phyloP scores from a whole-genome alignment of 2,888 invertebrate genomes.

The Tortrix viridana region DNA sequence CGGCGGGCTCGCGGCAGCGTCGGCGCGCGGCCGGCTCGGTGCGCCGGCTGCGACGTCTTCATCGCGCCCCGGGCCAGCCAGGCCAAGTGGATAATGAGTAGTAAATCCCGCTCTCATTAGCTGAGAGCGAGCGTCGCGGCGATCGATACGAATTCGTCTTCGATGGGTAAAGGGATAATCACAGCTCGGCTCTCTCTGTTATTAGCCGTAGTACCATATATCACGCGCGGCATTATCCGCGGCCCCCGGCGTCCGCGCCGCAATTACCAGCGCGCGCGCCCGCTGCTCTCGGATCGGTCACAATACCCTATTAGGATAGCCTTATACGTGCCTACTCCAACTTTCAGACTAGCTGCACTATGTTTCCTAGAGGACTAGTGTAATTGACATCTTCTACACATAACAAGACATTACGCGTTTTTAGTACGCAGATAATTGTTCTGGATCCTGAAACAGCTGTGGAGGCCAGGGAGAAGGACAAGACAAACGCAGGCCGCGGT shows the following conservation, averaged over 20 bases:
- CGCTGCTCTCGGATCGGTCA: slow-evolving; percentile 54
- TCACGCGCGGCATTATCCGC: slow-evolving; percentile 76
- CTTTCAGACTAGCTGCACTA: slow-evolving; percentile 39
- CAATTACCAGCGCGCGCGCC: slow-evolving; percentile 69
- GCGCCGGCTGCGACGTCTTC: slow-evolving; percentile 80
- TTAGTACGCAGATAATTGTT: slow-evolving; percentile 26
- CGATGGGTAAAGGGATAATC: slow-evolving; percentile 79
- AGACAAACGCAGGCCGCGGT: slow-evolving; percentile 32
- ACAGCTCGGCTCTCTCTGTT: slow-evolving; percentile 72
- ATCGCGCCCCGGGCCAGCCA: slow-evolving; percentile 73
- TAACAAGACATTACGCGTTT: slow-evolving; percentile 34
- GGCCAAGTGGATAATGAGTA: slow-evolving; percentile 82
- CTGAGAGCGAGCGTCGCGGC: slow-evolving; percentile 71
- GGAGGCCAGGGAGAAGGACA: slow-evolving; percentile 15
- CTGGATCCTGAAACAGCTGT: slow-evolving; percentile 15
- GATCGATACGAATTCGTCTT: slow-evolving; percentile 80
- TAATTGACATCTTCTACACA: slow-evolving; percentile 41
- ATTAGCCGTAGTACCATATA: slow-evolving; percentile 82
- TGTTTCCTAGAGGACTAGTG: slow-evolving; percentile 37
- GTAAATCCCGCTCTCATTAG: slow-evolving; percentile 81
- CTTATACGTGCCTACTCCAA: slow-evolving; percentile 46
- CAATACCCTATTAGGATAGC: slow-evolving; percentile 67
- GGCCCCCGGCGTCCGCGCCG: slow-evolving; percentile 77
- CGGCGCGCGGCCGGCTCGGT: slow-evolving; percentile 43
- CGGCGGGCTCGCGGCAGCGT: slow-evolving; percentile 45